A percentile compares a stretch with the other conserved stretches of the same genome.
Conservation (phyloP, 2,797 vertebrate species). For the Helicolenus hilgendorfi region DNA sequence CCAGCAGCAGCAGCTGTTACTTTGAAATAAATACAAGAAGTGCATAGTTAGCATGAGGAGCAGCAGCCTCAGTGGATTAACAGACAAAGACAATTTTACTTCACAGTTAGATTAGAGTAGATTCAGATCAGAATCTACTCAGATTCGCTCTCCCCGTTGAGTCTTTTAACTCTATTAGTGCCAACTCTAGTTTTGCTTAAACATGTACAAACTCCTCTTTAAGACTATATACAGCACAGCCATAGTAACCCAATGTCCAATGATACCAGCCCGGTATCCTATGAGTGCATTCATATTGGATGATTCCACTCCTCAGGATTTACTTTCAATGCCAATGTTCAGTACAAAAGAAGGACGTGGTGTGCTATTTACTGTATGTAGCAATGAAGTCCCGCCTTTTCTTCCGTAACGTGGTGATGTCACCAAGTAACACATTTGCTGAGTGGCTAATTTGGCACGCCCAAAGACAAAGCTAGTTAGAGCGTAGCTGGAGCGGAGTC, state of each 20-base stretch:
- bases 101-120: not conserved
- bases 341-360: too few relatives aligned
- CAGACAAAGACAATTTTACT: constrained; percentile 18
- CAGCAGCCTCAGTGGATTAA: constrained; percentile 30
- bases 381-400: too few relatives aligned
- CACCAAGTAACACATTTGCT: too few relatives aligned
- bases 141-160: constrained; percentile 1
- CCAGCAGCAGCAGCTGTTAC: constrained; percentile 15
- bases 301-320: too few relatives aligned
- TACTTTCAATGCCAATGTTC: too few relatives aligned
- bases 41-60: constrained; percentile 23
- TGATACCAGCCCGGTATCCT: not conserved
- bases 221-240: not conserved
- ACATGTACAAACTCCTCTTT: not conserved
- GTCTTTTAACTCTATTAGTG: not conserved
- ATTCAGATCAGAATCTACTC: not conserved
- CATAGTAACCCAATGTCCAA: not conserved
- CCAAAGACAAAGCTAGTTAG: too few relatives aligned
- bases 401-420: too few relatives aligned
- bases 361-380: too few relatives aligned
- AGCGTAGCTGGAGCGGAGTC: too few relatives aligned
- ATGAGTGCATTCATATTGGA: too few relatives aligned
- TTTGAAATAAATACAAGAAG: constrained; percentile 39
- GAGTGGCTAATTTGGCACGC: too few relatives aligned
- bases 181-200: not conserved